Percentiles rank a stretch among this genome's conserved stretches.
These are phyloP conservation scores for Cyanoderma ruficeps DNA, from an alignment of 2,113 vertebrate genomes.

Conservation along the genomic window DNA sequence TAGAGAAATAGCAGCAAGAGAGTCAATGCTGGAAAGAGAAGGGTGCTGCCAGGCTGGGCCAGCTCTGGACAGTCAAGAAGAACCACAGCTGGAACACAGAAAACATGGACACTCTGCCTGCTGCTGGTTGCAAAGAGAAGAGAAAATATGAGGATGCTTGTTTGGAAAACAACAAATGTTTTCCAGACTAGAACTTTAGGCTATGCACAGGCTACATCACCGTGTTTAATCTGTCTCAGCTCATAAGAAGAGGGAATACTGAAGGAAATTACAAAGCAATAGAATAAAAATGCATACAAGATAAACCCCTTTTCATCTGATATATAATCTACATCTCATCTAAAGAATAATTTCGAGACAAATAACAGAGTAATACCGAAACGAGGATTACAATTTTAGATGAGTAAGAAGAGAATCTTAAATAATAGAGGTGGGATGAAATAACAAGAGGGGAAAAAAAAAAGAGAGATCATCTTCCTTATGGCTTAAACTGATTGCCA, in stretches of 20 bases:
- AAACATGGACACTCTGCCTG: neutral
- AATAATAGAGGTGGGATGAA: conserved; percentile 4
- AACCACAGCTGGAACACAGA: neutral
- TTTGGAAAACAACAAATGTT: neutral
- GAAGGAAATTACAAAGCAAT: conserved; percentile 54
- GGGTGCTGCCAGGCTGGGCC: neutral
- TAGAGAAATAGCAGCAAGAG: neutral
- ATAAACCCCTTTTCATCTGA: conserved; percentile 40
- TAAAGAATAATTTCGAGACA: conserved; percentile 34
- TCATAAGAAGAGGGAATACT: neutral
- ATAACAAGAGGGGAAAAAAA: neutral
- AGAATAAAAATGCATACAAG: conserved; percentile 20
- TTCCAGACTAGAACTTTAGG: neutral
- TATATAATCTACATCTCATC: conserved; percentile 45
- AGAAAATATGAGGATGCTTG: neutral
- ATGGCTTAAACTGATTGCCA: neutral
- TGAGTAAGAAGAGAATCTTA: neutral
- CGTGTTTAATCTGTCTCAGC: conserved; percentile 29
- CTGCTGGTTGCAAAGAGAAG: neutral
- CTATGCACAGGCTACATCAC: neutral
- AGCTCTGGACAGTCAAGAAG: neutral
- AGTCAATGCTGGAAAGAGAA: neutral
- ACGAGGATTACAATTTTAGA: conserved; percentile 38
- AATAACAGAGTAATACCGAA: conserved; percentile 39
- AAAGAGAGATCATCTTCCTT: neutral